Evolutionary conservation across 2,888 invertebrate species (phyloP), one percentile per base, ranked within the genome.

Genomic region (Temnothorax ravouxi): DNA sequence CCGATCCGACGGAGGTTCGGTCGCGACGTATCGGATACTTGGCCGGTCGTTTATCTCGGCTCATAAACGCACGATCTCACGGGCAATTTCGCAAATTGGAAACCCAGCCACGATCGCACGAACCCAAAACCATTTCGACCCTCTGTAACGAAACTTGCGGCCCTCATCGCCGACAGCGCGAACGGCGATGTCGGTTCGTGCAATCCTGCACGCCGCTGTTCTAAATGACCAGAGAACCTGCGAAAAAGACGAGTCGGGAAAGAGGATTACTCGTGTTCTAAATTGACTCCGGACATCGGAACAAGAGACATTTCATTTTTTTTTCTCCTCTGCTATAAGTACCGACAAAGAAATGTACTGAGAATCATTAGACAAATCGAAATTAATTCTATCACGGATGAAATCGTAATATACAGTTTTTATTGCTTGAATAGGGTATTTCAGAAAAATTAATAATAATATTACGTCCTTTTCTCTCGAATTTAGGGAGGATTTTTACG

Each of bases 21-120:
- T 59, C 56, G 18, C 84, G 52, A 77, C 72, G 76, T 75, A 82
- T 86, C 84, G 84, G 80, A 86, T 83, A 86, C 85, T 87, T 82
- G 84, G 80, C 56, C 84, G 77, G 75, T 85, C 89, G 87, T 92
- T 92, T 91, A 91, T 90, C 90, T 91, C 90, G 90, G 88, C 89
- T 89, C 91, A 91, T 92, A 90, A 92, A 93, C 90, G 91, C 88
- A 91, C 91, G 88, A 92, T 92, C 91, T 92, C 92, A 92, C 90
- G 90, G 91, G 86, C 89, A 93, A 92, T 93, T 92, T 91, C 88
- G 90, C 90, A 93, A 92, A 93, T 92, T 92, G 92, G 91, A 91
- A 91, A 89, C 82, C 87, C 84, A 72, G 87, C 85, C 87, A 83
- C 87, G 89, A 88, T 82, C 86, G 62, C 82, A 47, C 72, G 72